phyloP scores from a whole-genome alignment of 1,140 invertebrate species.

The Drosophila pandora region DNA sequence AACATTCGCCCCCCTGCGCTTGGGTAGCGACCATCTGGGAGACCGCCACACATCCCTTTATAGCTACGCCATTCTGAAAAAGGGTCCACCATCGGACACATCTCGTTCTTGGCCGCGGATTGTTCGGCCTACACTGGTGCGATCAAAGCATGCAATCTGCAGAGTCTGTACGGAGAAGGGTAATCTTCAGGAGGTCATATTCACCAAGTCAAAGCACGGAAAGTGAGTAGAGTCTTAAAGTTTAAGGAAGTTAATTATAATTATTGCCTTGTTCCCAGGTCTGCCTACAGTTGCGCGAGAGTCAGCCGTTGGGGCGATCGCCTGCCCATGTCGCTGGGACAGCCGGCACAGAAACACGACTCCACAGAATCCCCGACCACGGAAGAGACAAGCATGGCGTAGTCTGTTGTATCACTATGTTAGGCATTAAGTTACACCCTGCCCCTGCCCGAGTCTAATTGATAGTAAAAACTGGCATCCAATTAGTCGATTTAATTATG shows the following conservation, averaged over 20 bases:
- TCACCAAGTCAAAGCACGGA: constrained; percentile 90
- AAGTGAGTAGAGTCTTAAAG: constrained; percentile 83
- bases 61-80: constrained; percentile 92
- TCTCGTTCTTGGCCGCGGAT: constrained; percentile 90
- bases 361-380: constrained; percentile 11
- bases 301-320: constrained; percentile 90
- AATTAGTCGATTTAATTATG: constrained; percentile 75
- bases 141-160: constrained; percentile 90
- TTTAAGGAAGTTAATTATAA: too few species aligned
- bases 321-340: constrained; percentile 86
- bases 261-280: constrained; percentile 81
- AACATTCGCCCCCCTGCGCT: constrained; percentile 86
- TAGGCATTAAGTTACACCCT: constrained; percentile 30
- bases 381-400: constrained; percentile 31
- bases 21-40: constrained; percentile 80
- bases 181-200: constrained; percentile 90
- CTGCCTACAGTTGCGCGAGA: constrained; percentile 88
- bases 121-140: constrained; percentile 87
- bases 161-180: constrained; percentile 90
- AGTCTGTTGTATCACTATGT: constrained; percentile 30
- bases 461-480: constrained; percentile 49
- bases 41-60: constrained; percentile 85
- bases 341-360: constrained; percentile 23
- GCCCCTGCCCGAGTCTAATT: constrained; percentile 29
- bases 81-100: constrained; percentile 86